Percentiles rank a stretch among this genome's conserved stretches.
phyloP scores from a whole-genome alignment of 2,797 vertebrate genomes.

The Melanogrammus aeglefinus region DNA sequence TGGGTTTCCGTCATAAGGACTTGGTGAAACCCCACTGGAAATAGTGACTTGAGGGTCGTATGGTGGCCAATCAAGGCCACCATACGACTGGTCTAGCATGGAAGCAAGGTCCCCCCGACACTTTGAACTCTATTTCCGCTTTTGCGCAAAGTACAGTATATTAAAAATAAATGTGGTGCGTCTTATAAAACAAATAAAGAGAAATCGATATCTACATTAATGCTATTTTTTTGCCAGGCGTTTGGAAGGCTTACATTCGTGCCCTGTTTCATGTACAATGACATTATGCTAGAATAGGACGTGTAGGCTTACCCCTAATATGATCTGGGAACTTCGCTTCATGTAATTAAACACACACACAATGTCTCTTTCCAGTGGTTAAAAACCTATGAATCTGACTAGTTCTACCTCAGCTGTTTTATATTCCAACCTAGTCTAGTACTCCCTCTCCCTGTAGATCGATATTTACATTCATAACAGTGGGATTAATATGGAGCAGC shows the following conservation, averaged over 20 bases:
- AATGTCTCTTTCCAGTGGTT: neutral
- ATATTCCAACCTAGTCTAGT: neutral
- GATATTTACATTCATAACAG: neutral
- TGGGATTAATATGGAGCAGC: neutral
- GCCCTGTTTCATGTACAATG: too few relatives aligned
- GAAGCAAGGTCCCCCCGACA: neutral
- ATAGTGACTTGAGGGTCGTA: neutral
- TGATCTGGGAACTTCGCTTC: too few relatives aligned
- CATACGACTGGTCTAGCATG: neutral
- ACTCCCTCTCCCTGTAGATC: neutral
- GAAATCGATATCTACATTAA: neutral
- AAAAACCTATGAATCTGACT: neutral
- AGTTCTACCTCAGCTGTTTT: neutral
- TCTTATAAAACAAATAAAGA: neutral
- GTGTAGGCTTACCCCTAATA: too few relatives aligned
- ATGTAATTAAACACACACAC: neutral
- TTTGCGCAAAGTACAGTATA: neutral
- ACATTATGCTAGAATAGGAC: too few relatives aligned
- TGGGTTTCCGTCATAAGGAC: neutral
- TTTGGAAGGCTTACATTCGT: too few relatives aligned
- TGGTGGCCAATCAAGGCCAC: neutral
- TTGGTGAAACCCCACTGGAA: neutral
- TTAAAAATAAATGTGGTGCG: neutral
- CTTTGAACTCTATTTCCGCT: neutral
- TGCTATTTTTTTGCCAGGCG: neutral